Evolutionary conservation across 2,888 invertebrate genomes (phyloP).

Genomic region (Polietes domitor): DNA sequence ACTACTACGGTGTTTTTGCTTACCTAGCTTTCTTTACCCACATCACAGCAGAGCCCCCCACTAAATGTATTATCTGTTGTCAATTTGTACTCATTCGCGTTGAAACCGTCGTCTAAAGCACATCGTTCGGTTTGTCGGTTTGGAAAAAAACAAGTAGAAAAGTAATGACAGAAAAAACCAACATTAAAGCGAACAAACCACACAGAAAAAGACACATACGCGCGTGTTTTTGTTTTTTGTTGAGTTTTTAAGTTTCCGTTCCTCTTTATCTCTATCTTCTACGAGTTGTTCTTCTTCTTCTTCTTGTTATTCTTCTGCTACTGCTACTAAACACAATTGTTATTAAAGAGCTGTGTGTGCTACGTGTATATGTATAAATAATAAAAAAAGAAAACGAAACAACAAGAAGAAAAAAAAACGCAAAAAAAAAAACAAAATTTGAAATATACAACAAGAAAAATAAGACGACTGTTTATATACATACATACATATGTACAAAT

Average conservation of each 20-base stretch:
- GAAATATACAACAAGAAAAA: constrained; percentile 6
- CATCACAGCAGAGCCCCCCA: background rate
- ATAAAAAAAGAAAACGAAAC: constrained; percentile 3
- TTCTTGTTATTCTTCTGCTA: background rate
- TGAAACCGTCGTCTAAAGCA: constrained; percentile 70
- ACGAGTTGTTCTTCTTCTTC: background rate
- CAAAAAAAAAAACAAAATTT: constrained; percentile 28
- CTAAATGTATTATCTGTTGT: background rate
- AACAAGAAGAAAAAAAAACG: constrained; percentile 30
- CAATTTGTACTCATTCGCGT: constrained; percentile 71
- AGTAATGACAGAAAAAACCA: constrained; percentile 28
- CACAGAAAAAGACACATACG: constrained; percentile 5
- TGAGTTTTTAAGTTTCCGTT: constrained; percentile 48
- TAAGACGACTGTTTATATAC: background rate
- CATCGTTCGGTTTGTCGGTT: constrained; percentile 61
- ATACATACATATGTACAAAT: too few relatives aligned
- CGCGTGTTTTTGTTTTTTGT: constrained; percentile 61
- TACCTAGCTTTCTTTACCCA: background rate
- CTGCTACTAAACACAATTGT: constrained; percentile 28
- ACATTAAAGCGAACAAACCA: constrained; percentile 10
- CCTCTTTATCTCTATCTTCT: constrained; percentile 16
- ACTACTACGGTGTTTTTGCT: background rate
- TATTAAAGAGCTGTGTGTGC: constrained; percentile 35
- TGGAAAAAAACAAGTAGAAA: constrained; percentile 23
- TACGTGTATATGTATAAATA: constrained; percentile 23